phyloP scores from a whole-genome alignment of 2,113 vertebrate genomes.

The Actenoides hombroni region DNA sequence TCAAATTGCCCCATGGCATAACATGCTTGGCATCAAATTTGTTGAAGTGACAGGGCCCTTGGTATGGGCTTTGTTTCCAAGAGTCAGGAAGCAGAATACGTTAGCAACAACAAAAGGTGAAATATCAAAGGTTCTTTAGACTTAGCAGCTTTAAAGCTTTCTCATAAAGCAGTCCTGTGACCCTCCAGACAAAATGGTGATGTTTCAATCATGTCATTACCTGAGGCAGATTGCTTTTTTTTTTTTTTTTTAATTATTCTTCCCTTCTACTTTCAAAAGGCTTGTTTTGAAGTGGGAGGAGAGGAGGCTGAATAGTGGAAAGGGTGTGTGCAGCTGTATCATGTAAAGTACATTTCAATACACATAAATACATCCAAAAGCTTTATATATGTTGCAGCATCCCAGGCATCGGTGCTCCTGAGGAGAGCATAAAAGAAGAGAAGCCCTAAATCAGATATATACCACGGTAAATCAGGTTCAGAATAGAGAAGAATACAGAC shows the following conservation, averaged over 20 bases:
- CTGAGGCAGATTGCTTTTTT: conserved; percentile 52
- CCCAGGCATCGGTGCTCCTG: not conserved
- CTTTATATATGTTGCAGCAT: conserved; percentile 4
- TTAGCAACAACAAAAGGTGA: conserved; percentile 52
- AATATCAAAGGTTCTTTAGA: conserved; percentile 62
- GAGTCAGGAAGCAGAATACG: not conserved
- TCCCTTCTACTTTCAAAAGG: conserved; percentile 56
- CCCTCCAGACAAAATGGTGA: conserved; percentile 64
- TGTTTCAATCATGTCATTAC: conserved; percentile 66
- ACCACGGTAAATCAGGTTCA: not conserved
- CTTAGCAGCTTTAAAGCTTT: conserved; percentile 59
- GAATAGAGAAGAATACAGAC: not conserved
- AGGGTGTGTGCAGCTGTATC: conserved; percentile 37
- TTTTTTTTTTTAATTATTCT: conserved; percentile 52
- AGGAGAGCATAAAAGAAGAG: not conserved
- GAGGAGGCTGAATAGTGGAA: conserved; percentile 25
- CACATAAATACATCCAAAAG: conserved; percentile 37
- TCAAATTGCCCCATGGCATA: not conserved
- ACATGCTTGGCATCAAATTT: conserved; percentile 37
- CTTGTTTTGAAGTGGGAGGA: conserved; percentile 60
- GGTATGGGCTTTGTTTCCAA: conserved; percentile 10
- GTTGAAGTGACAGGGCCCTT: not conserved
- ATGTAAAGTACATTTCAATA: conserved; percentile 44
- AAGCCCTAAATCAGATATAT: conserved; percentile 24
- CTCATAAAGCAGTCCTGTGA: conserved; percentile 41